These are phyloP conservation scores for Cataglyphis altisquamis DNA, from an alignment of 2,888 invertebrate species.

Conservation along the genomic window DNA sequence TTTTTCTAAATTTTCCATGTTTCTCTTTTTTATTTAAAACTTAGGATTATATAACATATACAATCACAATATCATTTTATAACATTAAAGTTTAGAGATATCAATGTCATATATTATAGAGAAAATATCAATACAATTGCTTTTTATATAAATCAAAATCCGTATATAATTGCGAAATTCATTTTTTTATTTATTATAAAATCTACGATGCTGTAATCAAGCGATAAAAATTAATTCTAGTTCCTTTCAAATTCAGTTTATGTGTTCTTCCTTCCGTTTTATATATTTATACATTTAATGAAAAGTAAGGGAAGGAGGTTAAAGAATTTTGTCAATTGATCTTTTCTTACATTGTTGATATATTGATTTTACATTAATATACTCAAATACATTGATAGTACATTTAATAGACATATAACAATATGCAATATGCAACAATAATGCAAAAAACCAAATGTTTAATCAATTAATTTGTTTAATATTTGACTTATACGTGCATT, in stretches of 20 bases:
- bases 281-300: conserved; percentile 19
- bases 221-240: conserved; percentile 49
- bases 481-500: not conserved
- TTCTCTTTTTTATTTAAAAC: conserved; percentile 20
- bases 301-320: not conserved
- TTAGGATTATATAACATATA: not conserved
- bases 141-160: not conserved
- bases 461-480: conserved; percentile 22
- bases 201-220: conserved; percentile 40
- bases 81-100: not conserved
- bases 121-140: not conserved
- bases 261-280: conserved; percentile 5
- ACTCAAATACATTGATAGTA: not conserved
- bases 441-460: not conserved
- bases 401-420: not conserved
- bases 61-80: not conserved
- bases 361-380: not conserved
- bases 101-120: not conserved
- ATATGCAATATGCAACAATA: too few species aligned
- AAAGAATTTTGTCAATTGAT: conserved; percentile 2
- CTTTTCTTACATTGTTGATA: not conserved
- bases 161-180: not conserved
- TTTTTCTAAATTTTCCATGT: not conserved
- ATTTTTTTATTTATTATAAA: not conserved
- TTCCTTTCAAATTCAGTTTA: conserved; percentile 55